Evolutionary conservation across 2,113 vertebrate species (phyloP).

Genomic region (Gavia stellata): DNA sequence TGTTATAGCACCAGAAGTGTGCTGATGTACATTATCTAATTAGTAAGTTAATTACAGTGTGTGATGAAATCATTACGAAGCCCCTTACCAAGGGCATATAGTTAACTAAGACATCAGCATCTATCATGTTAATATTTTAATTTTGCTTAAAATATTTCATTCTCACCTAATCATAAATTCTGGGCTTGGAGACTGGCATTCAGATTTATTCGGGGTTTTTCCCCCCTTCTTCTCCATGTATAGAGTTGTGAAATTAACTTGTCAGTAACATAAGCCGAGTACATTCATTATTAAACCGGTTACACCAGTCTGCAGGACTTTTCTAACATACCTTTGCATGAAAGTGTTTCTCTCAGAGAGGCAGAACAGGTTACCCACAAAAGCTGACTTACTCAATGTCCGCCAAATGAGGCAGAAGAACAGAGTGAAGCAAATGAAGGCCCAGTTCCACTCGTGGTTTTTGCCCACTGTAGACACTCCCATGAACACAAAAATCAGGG

Average conservation of each 20-base stretch:
- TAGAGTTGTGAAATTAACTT: background rate
- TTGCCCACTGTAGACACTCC: constrained; percentile 91
- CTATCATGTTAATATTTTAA: background rate
- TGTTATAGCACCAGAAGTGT: background rate
- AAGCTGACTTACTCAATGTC: constrained; percentile 80
- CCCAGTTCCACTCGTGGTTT: constrained; percentile 95
- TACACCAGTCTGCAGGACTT: background rate
- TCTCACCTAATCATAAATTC: background rate
- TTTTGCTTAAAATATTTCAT: background rate
- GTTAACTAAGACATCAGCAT: background rate
- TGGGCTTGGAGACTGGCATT: background rate
- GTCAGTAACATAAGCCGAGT: background rate
- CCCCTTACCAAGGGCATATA: background rate
- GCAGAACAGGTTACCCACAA: background rate
- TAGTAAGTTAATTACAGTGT: background rate
- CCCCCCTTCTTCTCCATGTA: background rate
- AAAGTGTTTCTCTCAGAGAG: background rate
- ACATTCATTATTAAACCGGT: background rate
- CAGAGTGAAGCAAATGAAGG: constrained; percentile 87
- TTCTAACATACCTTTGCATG: background rate
- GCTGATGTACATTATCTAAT: background rate
- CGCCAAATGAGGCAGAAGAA: constrained; percentile 88
- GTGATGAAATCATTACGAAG: background rate
- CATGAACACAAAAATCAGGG: constrained; percentile 95
- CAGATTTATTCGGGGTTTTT: background rate